These are phyloP conservation scores for Tenodera sinensis DNA, from an alignment of 2,888 invertebrate genomes.

Conservation along the genomic window DNA sequence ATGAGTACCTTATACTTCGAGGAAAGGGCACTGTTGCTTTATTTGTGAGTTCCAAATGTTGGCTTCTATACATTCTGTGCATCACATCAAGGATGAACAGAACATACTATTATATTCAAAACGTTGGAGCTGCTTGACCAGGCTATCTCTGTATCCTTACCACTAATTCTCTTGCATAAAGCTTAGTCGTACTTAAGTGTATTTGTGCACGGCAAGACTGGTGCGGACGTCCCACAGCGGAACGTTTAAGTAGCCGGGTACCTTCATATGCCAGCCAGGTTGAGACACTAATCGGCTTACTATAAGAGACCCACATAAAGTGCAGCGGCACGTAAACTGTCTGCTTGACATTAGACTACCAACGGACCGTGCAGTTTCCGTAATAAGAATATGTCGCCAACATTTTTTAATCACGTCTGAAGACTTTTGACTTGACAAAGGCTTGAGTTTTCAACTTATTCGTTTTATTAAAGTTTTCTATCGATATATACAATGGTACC, in stretches of 20 bases:
- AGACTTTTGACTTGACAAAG: too few relatives aligned
- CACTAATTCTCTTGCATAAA: background rate
- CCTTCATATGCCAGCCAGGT: background rate
- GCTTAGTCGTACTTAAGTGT: background rate
- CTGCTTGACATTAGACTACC: background rate
- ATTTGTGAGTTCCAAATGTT: too few relatives aligned
- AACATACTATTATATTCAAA: too few relatives aligned
- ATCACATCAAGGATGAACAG: too few relatives aligned
- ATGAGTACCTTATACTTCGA: too few relatives aligned
- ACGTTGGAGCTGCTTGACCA: background rate
- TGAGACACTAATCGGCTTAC: background rate
- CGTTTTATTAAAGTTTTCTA: too few relatives aligned
- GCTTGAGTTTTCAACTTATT: too few relatives aligned
- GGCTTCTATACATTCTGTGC: too few relatives aligned
- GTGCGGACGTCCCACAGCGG: background rate
- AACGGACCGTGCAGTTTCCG: background rate
- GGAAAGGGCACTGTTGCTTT: too few relatives aligned
- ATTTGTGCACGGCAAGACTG: background rate
- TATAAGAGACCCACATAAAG: background rate
- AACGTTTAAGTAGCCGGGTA: background rate
- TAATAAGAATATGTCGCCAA: too few relatives aligned
- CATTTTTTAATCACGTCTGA: too few relatives aligned
- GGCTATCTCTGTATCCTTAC: background rate
- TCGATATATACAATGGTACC: too few relatives aligned
- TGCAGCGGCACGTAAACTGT: background rate